phyloP scores from a whole-genome alignment of 2,113 vertebrate genomes.

The Hemiscyllium ocellatum region DNA sequence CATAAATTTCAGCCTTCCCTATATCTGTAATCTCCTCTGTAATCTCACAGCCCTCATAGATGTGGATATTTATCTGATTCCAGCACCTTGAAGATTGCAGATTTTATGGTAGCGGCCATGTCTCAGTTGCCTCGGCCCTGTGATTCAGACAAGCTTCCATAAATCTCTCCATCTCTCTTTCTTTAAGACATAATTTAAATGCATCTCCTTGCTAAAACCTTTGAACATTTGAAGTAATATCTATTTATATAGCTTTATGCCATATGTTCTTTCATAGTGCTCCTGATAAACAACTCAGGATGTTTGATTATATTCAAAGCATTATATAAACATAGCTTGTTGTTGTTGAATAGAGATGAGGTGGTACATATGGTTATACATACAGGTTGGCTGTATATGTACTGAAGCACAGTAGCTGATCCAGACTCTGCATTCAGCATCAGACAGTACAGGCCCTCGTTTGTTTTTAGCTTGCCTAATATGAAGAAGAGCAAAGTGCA shows the following conservation, averaged over 20 bases:
- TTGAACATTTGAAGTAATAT: neutral
- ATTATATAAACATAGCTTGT: neutral
- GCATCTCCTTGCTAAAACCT: neutral
- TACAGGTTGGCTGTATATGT: neutral
- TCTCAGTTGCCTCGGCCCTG: neutral
- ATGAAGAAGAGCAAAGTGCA: neutral
- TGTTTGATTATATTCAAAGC: neutral
- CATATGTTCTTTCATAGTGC: neutral
- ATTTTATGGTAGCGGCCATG: neutral
- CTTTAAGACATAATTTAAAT: neutral
- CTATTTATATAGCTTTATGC: neutral
- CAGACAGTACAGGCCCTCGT: neutral
- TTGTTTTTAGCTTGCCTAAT: neutral
- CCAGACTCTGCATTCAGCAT: neutral
- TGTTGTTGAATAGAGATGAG: neutral
- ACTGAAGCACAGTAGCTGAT: neutral
- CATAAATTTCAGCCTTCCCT: neutral
- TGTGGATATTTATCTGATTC: neutral
- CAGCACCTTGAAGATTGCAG: neutral
- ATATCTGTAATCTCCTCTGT: neutral
- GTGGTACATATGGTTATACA: neutral
- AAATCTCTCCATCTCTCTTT: neutral
- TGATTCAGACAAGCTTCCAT: neutral
- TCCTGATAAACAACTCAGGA: neutral
- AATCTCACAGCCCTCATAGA: neutral